Percentiles rank a stretch among this genome's conserved stretches.
These are phyloP conservation scores for Rhodeus uyekii DNA, from an alignment of 2,797 vertebrate genomes.

Conservation along the genomic window DNA sequence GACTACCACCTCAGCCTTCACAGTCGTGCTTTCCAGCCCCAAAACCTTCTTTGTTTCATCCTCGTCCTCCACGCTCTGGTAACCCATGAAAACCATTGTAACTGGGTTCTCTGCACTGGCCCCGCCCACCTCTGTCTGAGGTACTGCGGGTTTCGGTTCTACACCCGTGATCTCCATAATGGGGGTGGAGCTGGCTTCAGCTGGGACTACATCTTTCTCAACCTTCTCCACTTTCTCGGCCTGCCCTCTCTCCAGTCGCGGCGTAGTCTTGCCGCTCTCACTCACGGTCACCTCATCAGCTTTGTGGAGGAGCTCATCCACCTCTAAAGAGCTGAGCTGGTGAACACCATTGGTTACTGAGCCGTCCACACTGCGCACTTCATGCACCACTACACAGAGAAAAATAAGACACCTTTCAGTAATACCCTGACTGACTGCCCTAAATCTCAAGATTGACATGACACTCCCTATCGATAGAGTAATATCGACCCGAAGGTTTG, in stretches of 20 bases:
- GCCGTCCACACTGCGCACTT: slow-evolving; percentile 80
- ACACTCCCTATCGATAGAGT: neutral
- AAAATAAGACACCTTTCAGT: slow-evolving; percentile 1
- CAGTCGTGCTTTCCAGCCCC: slow-evolving; percentile 88
- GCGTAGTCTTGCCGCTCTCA: slow-evolving; percentile 56
- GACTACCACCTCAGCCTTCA: slow-evolving; percentile 90
- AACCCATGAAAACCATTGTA: slow-evolving; percentile 98
- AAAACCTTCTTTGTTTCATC: slow-evolving; percentile 88
- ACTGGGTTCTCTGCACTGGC: slow-evolving; percentile 84
- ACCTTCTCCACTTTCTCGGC: slow-evolving; percentile 59
- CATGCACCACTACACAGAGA: slow-evolving; percentile 84
- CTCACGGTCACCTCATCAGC: slow-evolving; percentile 84
- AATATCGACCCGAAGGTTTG: neutral
- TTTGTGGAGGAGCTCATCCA: slow-evolving; percentile 92
- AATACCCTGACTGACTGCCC: neutral
- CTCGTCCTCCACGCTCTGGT: slow-evolving; percentile 92
- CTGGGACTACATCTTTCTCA: slow-evolving; percentile 74
- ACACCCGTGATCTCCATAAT: slow-evolving; percentile 80
- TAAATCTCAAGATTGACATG: slow-evolving; percentile 17
- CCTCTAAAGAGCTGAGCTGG: slow-evolving; percentile 86
- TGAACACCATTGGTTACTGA: slow-evolving; percentile 79
- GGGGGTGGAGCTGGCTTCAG: slow-evolving; percentile 10
- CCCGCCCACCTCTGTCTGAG: slow-evolving; percentile 61
- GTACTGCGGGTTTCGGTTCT: slow-evolving; percentile 65
- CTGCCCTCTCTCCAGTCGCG: slow-evolving; percentile 5